Conservation (phyloP, 2,888 invertebrate genomes). For the Lithophane semibrunnea region DNA sequence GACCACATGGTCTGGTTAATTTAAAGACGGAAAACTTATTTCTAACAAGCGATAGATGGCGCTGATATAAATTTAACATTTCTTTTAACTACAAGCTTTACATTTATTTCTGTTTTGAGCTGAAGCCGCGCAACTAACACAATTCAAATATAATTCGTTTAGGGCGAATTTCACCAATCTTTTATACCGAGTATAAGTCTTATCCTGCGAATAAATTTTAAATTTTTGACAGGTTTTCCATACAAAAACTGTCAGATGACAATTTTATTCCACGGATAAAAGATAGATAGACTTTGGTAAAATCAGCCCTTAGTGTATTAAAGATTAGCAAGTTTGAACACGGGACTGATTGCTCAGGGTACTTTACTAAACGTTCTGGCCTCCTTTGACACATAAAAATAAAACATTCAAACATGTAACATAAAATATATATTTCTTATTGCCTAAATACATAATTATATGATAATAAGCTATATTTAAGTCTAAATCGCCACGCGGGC, state of each 20-base stretch:
- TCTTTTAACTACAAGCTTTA: no score
- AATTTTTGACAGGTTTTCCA: no score
- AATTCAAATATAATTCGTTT: background rate
- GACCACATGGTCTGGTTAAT: background rate
- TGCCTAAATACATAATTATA: conserved; percentile 71
- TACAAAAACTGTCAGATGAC: no score
- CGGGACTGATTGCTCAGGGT: no score
- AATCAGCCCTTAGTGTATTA: no score
- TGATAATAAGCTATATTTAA: conserved; percentile 59
- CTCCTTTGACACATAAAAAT: conserved; percentile 43
- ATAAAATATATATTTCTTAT: conserved; percentile 80
- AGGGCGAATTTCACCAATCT: no score
- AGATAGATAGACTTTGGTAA: no score
- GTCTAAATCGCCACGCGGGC: conserved; percentile 59
- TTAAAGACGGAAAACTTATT: accelerated
- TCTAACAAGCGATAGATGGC: conserved; percentile 28
- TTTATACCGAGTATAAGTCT: no score
- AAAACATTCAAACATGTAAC: conserved; percentile 65
- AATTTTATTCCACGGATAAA: no score
- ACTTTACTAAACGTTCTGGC: background rate
- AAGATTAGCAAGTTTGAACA: background rate
- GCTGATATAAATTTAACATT: background rate
- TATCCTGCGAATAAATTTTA: no score
- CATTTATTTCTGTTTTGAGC: no score
- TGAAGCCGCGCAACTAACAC: background rate